phyloP scores from a whole-genome alignment of 2,888 invertebrate species.

The Himalopsyche tibetana region DNA sequence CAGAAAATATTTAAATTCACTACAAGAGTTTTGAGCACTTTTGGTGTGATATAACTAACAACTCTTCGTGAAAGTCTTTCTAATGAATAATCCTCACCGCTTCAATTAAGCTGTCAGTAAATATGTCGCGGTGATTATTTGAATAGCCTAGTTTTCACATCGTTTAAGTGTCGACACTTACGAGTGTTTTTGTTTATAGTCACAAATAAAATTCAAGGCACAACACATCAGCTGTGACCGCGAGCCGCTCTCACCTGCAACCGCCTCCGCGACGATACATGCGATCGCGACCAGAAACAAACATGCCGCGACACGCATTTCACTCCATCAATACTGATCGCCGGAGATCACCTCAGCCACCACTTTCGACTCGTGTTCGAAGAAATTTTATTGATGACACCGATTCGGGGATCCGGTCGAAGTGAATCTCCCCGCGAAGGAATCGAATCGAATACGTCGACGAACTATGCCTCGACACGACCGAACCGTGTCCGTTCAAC shows the following conservation, averaged over 20 bases:
- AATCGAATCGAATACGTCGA: constrained; percentile 22
- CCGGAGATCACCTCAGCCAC: not conserved
- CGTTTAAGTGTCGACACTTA: not conserved
- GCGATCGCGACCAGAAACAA: constrained; percentile 20
- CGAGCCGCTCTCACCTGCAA: constrained; percentile 27
- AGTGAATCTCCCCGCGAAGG: not conserved
- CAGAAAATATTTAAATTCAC: too few relatives aligned
- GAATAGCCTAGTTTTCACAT: constrained; percentile 29
- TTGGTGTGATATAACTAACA: not conserved
- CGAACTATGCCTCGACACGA: constrained; percentile 17
- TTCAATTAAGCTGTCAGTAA: constrained; percentile 1
- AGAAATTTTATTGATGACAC: constrained; percentile 25
- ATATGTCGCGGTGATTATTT: constrained; percentile 5
- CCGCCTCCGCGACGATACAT: not conserved
- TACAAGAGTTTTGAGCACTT: too few relatives aligned
- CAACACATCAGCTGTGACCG: constrained; percentile 1
- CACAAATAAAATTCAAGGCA: constrained; percentile 32
- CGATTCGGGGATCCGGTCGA: constrained; percentile 32
- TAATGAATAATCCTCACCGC: not conserved
- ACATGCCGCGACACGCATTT: constrained; percentile 35
- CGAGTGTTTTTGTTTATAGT: constrained; percentile 2
- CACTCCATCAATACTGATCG: constrained; percentile 24
- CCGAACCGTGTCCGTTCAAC: constrained; percentile 39
- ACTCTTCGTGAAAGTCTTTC: not conserved
- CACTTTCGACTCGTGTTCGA: constrained; percentile 24